Evolutionary conservation across 1,140 invertebrate species (phyloP), one percentile per base, ranked within the genome.

Genomic region (Listronotus bonariensis): DNA sequence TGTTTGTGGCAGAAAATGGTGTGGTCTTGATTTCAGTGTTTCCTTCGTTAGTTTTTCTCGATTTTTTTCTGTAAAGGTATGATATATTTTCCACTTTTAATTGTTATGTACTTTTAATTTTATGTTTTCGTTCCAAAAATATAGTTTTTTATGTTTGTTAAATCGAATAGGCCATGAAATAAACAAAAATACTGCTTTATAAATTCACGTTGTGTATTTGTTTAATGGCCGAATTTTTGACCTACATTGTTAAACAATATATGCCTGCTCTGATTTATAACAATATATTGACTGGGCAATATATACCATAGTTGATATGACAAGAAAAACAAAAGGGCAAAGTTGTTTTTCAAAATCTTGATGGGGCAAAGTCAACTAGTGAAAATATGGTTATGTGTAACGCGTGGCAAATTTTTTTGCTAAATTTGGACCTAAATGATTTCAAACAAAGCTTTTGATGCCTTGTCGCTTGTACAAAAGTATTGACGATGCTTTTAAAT

Each of bases 1-100:
- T 76, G 73, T 76, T 74, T 74, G 72, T 76, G 74, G 72, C 72
- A 72, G 69, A 74, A 74, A 74, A 74, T 76, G 72, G 70, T 74
- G 73, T 74, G 70, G 65, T 74, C 59, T 72, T 71, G 63, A 68
- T 67, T 60, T 65, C 61, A 70, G 59, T 61, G 60, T 67, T 70
- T 68, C 49, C 20, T 65, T 65, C 56, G 49, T 62, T 34, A 40
- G 62, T 56, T 67, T 73, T 66, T 40, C 60, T 60, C 15, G 52
- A 60, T 56, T 65, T 72, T n/a, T 65, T 45, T 66, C 18, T 34
- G 40, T 51, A 72, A 72, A 71, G 67, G 68, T 72, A 68, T 65
- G 66, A 63, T 48, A 65, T 65, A 54, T 53, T 65, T 55, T 15
- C 10, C 42, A 51, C 52, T 60, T 60, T 59, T 32, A 49, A 41